phyloP scores from a whole-genome alignment of 2,113 vertebrate species.

The Engraulis encrasicolus region DNA sequence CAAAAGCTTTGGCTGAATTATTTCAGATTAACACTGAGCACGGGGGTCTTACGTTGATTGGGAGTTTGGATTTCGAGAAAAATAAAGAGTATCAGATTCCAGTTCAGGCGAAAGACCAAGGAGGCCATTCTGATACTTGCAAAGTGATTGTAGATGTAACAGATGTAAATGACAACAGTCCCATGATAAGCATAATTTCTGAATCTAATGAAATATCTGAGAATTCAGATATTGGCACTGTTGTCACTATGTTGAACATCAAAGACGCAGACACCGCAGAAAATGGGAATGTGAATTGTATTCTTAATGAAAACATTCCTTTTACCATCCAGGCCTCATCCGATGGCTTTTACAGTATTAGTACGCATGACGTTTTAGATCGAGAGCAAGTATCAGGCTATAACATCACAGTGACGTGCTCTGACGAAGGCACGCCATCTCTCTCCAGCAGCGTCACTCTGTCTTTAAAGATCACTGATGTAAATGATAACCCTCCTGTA shows the following conservation, averaged over 20 bases:
- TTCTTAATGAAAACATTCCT: constrained; percentile 43
- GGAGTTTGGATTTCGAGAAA: constrained; percentile 47
- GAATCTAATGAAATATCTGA: constrained; percentile 50
- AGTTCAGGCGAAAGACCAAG: constrained; percentile 41
- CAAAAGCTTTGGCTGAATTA: constrained; percentile 11
- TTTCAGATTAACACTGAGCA: constrained; percentile 34
- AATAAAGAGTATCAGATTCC: constrained; percentile 39
- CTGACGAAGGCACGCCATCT: constrained; percentile 54
- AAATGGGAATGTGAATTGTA: constrained; percentile 57
- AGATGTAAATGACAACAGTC: constrained; percentile 60
- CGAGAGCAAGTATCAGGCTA: constrained; percentile 55
- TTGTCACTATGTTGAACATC: constrained; percentile 59
- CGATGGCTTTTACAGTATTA: constrained; percentile 59
- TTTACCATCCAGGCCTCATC: constrained; percentile 60
- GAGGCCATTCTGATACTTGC: constrained; percentile 41
- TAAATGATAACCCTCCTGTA: constrained; percentile 45
- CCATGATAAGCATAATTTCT: constrained; percentile 62
- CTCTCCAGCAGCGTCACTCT: constrained; percentile 50
- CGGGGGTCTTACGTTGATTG: constrained; percentile 37
- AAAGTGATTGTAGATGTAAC: constrained; percentile 39
- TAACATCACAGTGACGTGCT: constrained; percentile 61
- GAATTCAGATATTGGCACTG: constrained; percentile 45
- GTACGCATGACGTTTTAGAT: constrained; percentile 56
- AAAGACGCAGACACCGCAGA: constrained; percentile 62
- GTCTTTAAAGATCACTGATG: constrained; percentile 57